Evolutionary conservation across 2,888 invertebrate species (phyloP).

Genomic region (Apeira syringaria): DNA sequence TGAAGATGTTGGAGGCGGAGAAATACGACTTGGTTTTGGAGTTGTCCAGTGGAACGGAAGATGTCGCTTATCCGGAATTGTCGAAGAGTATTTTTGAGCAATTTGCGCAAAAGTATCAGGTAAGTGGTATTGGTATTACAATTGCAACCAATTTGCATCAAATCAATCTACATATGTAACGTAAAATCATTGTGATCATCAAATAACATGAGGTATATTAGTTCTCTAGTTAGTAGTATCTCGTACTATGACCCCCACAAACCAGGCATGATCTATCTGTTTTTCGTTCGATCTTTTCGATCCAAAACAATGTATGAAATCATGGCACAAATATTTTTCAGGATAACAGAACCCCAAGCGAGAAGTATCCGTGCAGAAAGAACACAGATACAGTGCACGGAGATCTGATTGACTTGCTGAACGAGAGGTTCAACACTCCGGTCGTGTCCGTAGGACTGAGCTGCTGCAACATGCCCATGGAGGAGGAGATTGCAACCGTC

Average conservation of each 20-base stretch:
- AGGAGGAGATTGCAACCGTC: conserved; percentile 85
- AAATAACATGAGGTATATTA: no score
- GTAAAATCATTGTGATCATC: no score
- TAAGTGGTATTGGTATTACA: no score
- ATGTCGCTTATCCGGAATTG: conserved; percentile 79
- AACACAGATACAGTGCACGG: conserved; percentile 57
- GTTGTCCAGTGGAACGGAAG: conserved; percentile 88
- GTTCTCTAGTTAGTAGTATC: no score
- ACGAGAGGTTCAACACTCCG: conserved; percentile 85
- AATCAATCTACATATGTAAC: no score
- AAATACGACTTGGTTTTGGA: conserved; percentile 89
- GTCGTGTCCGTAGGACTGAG: conserved; percentile 89
- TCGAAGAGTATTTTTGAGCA: conserved; percentile 70
- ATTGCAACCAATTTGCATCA: no score
- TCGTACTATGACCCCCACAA: no score
- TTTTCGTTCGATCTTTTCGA: no score
- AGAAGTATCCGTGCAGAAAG: conserved; percentile 54
- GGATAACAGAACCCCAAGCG: conserved; percentile 60
- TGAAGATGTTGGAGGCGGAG: conserved; percentile 85
- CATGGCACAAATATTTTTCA: not conserved
- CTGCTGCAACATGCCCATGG: conserved; percentile 92
- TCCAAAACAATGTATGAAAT: no score
- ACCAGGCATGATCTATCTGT: no score
- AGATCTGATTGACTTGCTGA: conserved; percentile 83
- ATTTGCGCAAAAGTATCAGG: conserved; percentile 70